Base-by-base conservation (phyloP, 2,113 vertebrate genomes). In the Chionomys nivalis region DNA sequence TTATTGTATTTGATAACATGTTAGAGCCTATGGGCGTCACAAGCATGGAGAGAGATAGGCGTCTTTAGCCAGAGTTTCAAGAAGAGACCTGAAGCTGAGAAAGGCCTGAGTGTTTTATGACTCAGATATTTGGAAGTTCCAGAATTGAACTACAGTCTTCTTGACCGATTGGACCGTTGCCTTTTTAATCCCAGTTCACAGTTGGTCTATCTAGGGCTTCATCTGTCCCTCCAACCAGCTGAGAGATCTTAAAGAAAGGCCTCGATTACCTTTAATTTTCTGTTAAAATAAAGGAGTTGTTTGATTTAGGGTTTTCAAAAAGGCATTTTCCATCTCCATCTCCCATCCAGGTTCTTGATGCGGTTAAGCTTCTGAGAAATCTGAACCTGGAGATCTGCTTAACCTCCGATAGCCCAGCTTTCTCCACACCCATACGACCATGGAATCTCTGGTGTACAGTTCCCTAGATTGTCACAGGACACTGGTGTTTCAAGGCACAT, bases 251-350 rank as follows among this genome's bases (percentile, higher is more conserved):
- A 70, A 87, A 65, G 21, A 89, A 65, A 96, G n/a, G 24, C 17
- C 77, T 8, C 47, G 16, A 26, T 70, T 63, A 55, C 14, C 8
- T 39, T 88, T n/a, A n/a, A n/a, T n/a, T 75, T 70, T 42, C n/a
- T 93, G 86, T 93, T 61, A 89, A 94, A 91, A 75, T 49, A 72
- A 90, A 85, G 39, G 31, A 92, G 8, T 24, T 93, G 8, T 75
- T 49, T 87, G 83, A 58, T 47, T 82, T 36, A n/a, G 26, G 14
- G 42, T 65, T 90, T 93, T 87, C 68, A 49, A 90, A 83, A 91
- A 5, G 24, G 14, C 63, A 86, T 58, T 19, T 52, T 31, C 16
- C 44, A 0, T 33, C 44, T 94, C 19, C 44, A 0, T 42, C 28
- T 91, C 28, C 52, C 52, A 87, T 49, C 14, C 7, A 1, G 61